These are phyloP conservation scores for Netelia virgata DNA, from an alignment of 2,888 invertebrate genomes.

Conservation along the genomic window DNA sequence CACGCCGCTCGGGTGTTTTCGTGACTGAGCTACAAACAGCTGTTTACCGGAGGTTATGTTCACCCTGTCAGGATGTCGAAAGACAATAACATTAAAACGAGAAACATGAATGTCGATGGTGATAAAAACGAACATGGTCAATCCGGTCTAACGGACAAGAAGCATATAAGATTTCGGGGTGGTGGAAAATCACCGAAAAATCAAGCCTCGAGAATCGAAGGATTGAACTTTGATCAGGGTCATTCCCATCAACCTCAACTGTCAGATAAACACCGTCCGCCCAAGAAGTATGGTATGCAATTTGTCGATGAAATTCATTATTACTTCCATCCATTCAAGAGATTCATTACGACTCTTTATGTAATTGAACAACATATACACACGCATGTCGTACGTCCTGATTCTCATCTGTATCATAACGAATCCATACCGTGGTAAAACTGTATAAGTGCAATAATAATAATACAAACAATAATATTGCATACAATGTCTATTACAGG, in stretches of 20 bases:
- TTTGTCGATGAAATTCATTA: conserved; percentile 17
- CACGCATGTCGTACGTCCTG: too few species aligned
- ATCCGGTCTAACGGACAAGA: conserved; percentile 71
- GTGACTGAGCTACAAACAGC: conserved; percentile 68
- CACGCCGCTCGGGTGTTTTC: too few species aligned
- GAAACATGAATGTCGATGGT: conserved; percentile 69
- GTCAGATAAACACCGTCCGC: conserved; percentile 65
- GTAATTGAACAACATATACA: background rate
- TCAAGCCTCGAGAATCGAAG: conserved; percentile 73
- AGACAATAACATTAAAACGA: conserved; percentile 68
- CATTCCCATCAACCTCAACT: conserved; percentile 61
- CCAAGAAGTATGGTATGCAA: conserved; percentile 72
- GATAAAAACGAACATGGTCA: conserved; percentile 68
- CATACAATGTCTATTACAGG: conserved; percentile 69
- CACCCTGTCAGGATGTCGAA: conserved; percentile 73
- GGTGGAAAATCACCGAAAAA: conserved; percentile 67
- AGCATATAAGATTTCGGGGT: conserved; percentile 74
- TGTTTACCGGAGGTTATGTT: conserved; percentile 78
- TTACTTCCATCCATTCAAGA: conserved; percentile 23
- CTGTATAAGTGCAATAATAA: background rate
- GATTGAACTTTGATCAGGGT: conserved; percentile 71
- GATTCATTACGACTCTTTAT: background rate
- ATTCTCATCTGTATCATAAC: too few species aligned
- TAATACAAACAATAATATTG: background rate
- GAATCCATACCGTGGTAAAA: too few species aligned